Evolutionary conservation across 2,797 vertebrate genomes (phyloP).

Genomic region (Poecilia velifera): DNA sequence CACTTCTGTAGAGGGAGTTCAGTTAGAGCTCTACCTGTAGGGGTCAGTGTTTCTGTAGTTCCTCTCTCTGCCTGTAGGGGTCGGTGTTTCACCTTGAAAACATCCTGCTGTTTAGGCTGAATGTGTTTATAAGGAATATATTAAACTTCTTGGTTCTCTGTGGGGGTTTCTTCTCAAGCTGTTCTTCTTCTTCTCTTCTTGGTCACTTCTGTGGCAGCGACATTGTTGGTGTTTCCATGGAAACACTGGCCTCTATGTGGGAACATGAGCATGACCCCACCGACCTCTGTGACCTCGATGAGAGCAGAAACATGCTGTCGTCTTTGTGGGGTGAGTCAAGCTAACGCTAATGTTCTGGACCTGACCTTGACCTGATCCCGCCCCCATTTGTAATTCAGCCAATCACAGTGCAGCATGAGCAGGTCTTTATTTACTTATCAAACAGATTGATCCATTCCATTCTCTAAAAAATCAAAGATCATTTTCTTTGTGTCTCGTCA

Average conservation of each 20-base stretch:
- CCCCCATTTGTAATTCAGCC: background rate
- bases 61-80: background rate
- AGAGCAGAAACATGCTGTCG: slow-evolving; percentile 43
- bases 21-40: background rate
- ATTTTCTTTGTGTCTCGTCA: slow-evolving; percentile 22
- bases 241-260: slow-evolving; percentile 87
- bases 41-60: no score
- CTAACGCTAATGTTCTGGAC: background rate
- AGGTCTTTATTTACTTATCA: background rate
- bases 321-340: slow-evolving; percentile 66
- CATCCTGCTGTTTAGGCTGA: no score
- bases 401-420: background rate
- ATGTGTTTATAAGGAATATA: background rate
- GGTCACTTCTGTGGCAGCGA: slow-evolving; percentile 45
- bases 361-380: background rate
- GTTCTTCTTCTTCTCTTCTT: slow-evolving; percentile 12
- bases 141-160: background rate
- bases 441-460: background rate
- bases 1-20: background rate
- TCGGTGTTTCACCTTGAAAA: no score
- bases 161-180: background rate
- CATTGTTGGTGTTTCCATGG: slow-evolving; percentile 88
- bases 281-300: slow-evolving; percentile 77
- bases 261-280: slow-evolving; percentile 76
- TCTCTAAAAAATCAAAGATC: slow-evolving; percentile 7